Conservation (phyloP, 1,140 invertebrate genomes). For the Cotesia typhae region DNA sequence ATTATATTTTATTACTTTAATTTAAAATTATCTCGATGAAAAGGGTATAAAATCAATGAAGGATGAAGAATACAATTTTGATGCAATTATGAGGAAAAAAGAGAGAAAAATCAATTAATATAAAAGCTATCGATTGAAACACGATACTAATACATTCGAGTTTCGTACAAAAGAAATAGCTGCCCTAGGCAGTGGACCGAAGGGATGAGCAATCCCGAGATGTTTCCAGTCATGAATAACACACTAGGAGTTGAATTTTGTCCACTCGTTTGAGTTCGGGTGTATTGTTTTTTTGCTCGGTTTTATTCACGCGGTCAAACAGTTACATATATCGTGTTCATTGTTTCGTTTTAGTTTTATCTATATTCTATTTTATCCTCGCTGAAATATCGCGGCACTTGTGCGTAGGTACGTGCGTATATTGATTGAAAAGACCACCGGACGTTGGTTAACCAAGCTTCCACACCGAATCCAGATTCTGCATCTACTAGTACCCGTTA, state of each 20-base stretch:
- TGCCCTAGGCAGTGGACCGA: conserved; percentile 37
- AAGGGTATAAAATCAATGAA: background rate
- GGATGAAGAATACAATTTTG: no score
- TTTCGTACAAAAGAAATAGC: conserved; percentile 44
- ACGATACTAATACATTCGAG: conserved; percentile 1
- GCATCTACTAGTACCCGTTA: background rate
- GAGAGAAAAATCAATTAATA: background rate
- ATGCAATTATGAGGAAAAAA: background rate
- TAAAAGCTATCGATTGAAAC: background rate
- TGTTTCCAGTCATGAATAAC: conserved; percentile 48
- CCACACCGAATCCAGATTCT: conserved; percentile 17
- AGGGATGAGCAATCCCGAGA: conserved; percentile 41
- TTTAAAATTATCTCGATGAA: no score
- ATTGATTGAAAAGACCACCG: conserved; percentile 24
- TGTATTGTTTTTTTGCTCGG: conserved; percentile 8
- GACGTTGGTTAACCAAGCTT: conserved; percentile 22
- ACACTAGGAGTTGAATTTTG: conserved; percentile 29
- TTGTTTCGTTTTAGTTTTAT: background rate
- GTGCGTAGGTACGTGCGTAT: background rate
- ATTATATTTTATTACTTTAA: no score
- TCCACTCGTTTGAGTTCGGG: conserved; percentile 21
- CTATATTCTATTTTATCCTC: background rate
- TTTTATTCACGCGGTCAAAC: conserved; percentile 7
- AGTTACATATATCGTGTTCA: background rate
- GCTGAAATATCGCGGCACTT: conserved; percentile 10